Evolutionary conservation across 2,888 invertebrate genomes (phyloP).

Genomic region (Beris morrisii): DNA sequence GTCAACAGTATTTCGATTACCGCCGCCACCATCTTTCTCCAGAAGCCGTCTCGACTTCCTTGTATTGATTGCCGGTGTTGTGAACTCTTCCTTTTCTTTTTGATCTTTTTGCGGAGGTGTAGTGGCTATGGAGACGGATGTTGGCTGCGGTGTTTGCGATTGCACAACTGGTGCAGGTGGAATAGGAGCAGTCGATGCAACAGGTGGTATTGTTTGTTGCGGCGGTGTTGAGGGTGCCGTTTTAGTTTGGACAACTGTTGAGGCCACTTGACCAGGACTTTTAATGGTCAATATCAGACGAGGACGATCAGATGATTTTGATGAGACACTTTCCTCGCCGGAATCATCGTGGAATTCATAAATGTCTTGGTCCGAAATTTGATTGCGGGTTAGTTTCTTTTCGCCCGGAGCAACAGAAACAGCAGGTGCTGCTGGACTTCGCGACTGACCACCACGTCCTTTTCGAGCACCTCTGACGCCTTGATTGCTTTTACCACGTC

Average conservation of each 20-base stretch:
- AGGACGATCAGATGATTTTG: conserved; percentile 62
- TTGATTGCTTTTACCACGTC: conserved; percentile 54
- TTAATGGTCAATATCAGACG: conserved; percentile 81
- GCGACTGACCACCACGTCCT: conserved; percentile 51
- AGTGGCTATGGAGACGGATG: conserved; percentile 49
- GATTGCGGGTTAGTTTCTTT: conserved; percentile 51
- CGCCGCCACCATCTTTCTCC: conserved; percentile 69
- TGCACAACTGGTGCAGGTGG: conserved; percentile 33
- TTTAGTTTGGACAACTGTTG: conserved; percentile 44
- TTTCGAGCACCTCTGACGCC: conserved; percentile 50
- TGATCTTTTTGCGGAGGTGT: conserved; percentile 42
- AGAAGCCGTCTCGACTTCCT: conserved; percentile 79
- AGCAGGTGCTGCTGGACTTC: conserved; percentile 15
- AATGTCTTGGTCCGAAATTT: conserved; percentile 65
- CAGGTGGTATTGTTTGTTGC: conserved; percentile 41
- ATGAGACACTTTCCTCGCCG: conserved; percentile 69
- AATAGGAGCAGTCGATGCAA: conserved; percentile 42
- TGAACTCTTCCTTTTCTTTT: conserved; percentile 45
- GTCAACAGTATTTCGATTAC: conserved; percentile 71
- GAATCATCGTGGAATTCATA: conserved; percentile 92
- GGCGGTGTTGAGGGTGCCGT: conserved; percentile 33
- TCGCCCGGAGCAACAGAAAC: conserved; percentile 51
- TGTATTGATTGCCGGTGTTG: conserved; percentile 60
- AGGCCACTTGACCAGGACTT: conserved; percentile 58
- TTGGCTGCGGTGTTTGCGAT: conserved; percentile 33